These are phyloP conservation scores for Thamnaconus septentrionalis DNA, from an alignment of 2,113 vertebrate species.

Conservation along the genomic window DNA sequence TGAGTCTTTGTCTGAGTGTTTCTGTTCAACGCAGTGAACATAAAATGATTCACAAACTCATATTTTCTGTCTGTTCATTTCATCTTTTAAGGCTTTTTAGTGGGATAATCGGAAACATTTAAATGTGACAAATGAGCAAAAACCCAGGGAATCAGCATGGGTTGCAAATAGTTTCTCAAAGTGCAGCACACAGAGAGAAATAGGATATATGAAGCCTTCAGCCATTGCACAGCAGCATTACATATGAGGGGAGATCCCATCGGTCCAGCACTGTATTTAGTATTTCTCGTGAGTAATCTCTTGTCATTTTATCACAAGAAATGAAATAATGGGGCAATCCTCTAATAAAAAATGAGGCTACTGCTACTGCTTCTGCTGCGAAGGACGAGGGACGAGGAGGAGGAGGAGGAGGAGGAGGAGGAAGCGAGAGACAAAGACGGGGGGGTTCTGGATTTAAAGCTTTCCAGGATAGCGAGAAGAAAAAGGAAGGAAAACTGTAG, in stretches of 20 bases:
- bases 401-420: conserved; percentile 39
- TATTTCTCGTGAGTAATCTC: conserved; percentile 77
- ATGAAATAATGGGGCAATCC: conserved; percentile 73
- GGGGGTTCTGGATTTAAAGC: conserved; percentile 44
- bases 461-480: conserved; percentile 33
- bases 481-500: neutral
- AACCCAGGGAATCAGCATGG: too few relatives aligned
- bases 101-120: too few relatives aligned
- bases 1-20: too few relatives aligned
- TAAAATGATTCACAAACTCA: too few relatives aligned
- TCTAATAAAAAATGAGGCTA: conserved; percentile 73
- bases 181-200: conserved; percentile 61
- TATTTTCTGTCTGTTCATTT: too few relatives aligned
- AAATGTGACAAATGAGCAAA: too few relatives aligned
- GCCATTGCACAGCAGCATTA: conserved; percentile 53
- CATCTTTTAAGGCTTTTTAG: too few relatives aligned
- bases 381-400: conserved; percentile 59
- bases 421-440: conserved; percentile 60
- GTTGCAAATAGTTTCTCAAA: too few relatives aligned
- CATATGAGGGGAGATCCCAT: conserved; percentile 75
- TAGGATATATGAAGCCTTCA: conserved; percentile 74
- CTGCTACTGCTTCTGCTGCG: conserved; percentile 27
- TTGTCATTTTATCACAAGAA: conserved; percentile 77
- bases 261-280: conserved; percentile 69
- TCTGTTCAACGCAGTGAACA: too few relatives aligned